Evolutionary conservation across 92 coral and sea anemone genomes (phyloP).

Genomic region (Diadumene lineata): DNA sequence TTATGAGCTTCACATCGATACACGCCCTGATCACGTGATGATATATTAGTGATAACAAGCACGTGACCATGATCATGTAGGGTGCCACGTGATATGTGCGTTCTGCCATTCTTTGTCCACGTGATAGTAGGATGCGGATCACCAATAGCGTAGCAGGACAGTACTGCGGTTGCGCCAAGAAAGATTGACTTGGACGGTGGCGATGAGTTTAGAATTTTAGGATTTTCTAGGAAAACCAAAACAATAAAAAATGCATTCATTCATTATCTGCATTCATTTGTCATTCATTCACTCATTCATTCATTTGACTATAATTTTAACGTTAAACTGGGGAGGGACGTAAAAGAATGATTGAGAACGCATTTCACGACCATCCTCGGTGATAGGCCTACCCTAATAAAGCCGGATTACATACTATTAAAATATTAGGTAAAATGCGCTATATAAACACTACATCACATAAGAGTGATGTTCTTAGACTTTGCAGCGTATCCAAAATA

Average conservation of each 20-base stretch:
- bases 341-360: no score
- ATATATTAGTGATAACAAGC: slow-evolving; percentile 31
- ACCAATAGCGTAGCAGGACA: slow-evolving; percentile 60
- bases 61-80: slow-evolving; percentile 30
- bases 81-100: slow-evolving; percentile 26
- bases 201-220: slow-evolving; percentile 22
- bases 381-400: no score
- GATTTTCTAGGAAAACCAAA: slow-evolving; percentile 39
- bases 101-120: slow-evolving; percentile 51
- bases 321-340: no score
- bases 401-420: no score
- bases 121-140: slow-evolving; percentile 55
- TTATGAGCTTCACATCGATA: slow-evolving; percentile 43
- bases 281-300: background rate
- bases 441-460: no score
- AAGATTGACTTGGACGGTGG: slow-evolving; percentile 13
- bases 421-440: no score
- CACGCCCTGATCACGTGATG: slow-evolving; percentile 42
- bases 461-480: no score
- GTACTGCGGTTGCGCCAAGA: slow-evolving; percentile 27
- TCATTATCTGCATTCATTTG: background rate
- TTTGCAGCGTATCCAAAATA: no score
- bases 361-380: no score
- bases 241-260: background rate
- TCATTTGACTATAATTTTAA: no score